Base-by-base conservation (phyloP, 2,888 invertebrate genomes). In the Isoperla grammatica region DNA sequence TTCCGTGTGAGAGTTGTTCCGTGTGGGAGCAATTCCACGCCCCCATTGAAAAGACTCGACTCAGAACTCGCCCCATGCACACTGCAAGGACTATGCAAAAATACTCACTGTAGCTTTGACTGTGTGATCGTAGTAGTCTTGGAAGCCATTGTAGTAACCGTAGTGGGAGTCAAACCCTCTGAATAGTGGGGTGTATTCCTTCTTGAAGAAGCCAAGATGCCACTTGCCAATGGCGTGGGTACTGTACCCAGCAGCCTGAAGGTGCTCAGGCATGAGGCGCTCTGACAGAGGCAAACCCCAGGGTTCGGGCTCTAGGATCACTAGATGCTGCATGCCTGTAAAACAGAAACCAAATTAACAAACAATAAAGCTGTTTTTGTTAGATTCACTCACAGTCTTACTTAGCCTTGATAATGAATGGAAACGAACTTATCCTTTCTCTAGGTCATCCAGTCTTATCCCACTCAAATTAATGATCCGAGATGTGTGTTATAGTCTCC, bases 121-220 rank as follows among this genome's bases (percentile, higher is more conserved):
- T 1, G 79, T 79, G 61, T 86, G 82, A 67, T 86, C 84, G 69
- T 82, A 90, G 70, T 95, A 95, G 71, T 91, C 89, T 60, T 90
- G 83, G 65, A 81, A 85, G 1, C 90, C 92, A 61, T 85, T 86
- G 79, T 88, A 88, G 71, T 91, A 93, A 1, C 95, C 95, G 70
- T 84, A 89, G 71, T 92, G 90, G 4, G 82, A 79, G 66, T 90
- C 85, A 69, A 90, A 95, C 2, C 92, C 92, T 37, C 91, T 79
- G 62, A 76, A 75, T 0, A 81, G 81, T 1, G 92, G 92, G 5
- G 87, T 82, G 69, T 82, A 84, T 63, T 78, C 74, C 62, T 74
- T 72, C 15, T 72, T 70, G 66, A 73, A 76, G 69, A 77, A 78
- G 5, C 81, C 80, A 48, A 80, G 70, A 68, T 73, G 71, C 80